Base-by-base conservation (phyloP, 2,888 invertebrate genomes). In the Athetis lepigone region DNA sequence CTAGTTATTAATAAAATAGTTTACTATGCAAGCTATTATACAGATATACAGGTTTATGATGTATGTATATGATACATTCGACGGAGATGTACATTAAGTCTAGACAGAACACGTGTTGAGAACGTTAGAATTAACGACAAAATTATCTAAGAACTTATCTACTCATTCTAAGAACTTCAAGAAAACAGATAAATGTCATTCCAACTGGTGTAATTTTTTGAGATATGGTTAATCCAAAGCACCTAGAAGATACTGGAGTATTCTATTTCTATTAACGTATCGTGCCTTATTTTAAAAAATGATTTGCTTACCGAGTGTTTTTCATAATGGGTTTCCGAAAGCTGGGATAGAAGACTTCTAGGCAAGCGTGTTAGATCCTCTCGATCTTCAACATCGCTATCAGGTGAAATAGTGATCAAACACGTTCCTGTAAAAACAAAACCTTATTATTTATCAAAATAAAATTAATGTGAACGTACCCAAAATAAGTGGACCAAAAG, bases 401-500 rank as follows among this genome's bases (percentile, higher is more conserved):
- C 13, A 33, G 4, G 13, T 33, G 11, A 9, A 33, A 33, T 33
- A 13, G 11, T 13, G 33, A 8, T 13, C n/a, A 13, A 55, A 55
- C 5, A 8, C 11, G n/a, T 37, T 27, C 8, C 2, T 63, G 11
- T 27, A 46, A 62, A 27, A 58, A 29, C 1, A 1, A 11, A 11
- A 21, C 0, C 0, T 9, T 9, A 19, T 4, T 25, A 33, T 16
- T 59, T 1, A 19, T 52, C 1, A 8, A 23, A 56, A 47, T 40
- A 60, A 36, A 43, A 43, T 23, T 19, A 23, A 13, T 36, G 5
- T 21, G 16, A 21, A 18, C 21, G 16, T 49, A 33, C 6, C 46
- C 65, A 21, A 40, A 52, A 54, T 36, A 70, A 58, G 25, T 75
- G 23, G 49, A 73, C 71, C 75, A 66, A 77, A 79, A 27, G 56